phyloP scores from a whole-genome alignment of 2,797 vertebrate species.

The Pangasius larnaudii region DNA sequence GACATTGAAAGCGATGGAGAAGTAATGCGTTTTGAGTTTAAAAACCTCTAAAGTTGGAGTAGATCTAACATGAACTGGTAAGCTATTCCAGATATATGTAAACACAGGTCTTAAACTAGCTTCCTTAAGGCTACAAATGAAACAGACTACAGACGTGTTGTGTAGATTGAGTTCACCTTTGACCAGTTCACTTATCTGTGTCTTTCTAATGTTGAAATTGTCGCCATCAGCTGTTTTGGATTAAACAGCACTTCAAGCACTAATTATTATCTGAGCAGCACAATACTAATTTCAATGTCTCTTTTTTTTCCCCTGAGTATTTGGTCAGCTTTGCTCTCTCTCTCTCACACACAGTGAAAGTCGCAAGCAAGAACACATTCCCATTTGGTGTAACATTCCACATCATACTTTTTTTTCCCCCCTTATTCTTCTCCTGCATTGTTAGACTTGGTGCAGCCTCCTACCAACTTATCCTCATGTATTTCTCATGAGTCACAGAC shows the following conservation, averaged over 20 bases:
- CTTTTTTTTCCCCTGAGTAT: not conserved
- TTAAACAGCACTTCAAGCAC: not conserved
- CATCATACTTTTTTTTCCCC: not conserved
- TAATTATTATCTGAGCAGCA: not conserved
- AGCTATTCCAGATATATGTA: no score
- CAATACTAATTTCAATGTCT: not conserved
- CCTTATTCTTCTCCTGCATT: not conserved
- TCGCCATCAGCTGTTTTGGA: not conserved
- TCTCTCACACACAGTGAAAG: not conserved
- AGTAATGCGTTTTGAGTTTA: no score
- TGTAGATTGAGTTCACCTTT: not conserved
- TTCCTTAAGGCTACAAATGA: not conserved
- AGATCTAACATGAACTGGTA: no score
- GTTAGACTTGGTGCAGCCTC: not conserved
- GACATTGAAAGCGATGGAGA: no score
- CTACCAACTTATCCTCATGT: not conserved
- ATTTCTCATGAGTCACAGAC: not conserved
- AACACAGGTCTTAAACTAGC: no score
- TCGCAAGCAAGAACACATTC: not conserved
- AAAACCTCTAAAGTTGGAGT: no score
- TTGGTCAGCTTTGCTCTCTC: not conserved
- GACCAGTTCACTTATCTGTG: not conserved
- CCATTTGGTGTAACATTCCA: not conserved
- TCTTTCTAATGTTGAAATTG: not conserved
- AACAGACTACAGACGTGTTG: not conserved